A percentile compares a stretch with the other conserved stretches of the same genome.
phyloP scores from a whole-genome alignment of 2,113 vertebrate genomes.

The Herpetotheres cachinnans region DNA sequence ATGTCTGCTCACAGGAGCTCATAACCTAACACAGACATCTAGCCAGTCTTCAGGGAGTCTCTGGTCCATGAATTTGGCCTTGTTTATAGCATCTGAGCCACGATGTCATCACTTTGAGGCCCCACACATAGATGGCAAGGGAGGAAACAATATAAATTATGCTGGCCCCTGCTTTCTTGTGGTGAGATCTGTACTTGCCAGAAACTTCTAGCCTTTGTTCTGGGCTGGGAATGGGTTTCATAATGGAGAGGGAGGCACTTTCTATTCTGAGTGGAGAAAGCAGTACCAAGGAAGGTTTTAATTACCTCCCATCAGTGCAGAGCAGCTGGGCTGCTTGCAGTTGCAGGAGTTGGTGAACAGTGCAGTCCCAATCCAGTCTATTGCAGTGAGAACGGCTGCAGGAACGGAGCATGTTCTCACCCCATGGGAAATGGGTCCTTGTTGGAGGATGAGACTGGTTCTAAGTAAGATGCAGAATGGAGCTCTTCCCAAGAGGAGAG shows the following conservation, averaged over 20 bases:
- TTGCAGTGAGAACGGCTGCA: not conserved
- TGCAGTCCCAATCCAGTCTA: not conserved
- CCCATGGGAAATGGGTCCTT: not conserved
- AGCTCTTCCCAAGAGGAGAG: not conserved
- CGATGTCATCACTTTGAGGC: not conserved
- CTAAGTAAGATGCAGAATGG: not conserved
- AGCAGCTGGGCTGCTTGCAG: not conserved
- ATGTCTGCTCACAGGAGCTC: not conserved
- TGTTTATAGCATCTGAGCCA: not conserved
- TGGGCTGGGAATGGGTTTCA: not conserved
- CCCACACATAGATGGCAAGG: slow-evolving; percentile 22
- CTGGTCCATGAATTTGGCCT: not conserved
- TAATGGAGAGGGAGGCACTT: slow-evolving; percentile 5
- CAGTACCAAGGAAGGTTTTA: slow-evolving; percentile 12
- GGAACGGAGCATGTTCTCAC: not conserved
- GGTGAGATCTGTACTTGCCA: slow-evolving; percentile 15
- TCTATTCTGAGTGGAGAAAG: slow-evolving; percentile 35
- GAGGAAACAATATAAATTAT: not conserved
- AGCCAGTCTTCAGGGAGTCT: not conserved
- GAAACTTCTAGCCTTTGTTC: slow-evolving; percentile 33
- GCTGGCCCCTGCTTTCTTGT: slow-evolving; percentile 39
- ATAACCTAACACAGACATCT: not conserved
- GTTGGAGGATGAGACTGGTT: not conserved
- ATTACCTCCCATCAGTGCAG: not conserved
- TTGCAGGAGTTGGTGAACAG: not conserved